Evolutionary conservation across 2,797 vertebrate species (phyloP).

Genomic region (Podargus strigoides): DNA sequence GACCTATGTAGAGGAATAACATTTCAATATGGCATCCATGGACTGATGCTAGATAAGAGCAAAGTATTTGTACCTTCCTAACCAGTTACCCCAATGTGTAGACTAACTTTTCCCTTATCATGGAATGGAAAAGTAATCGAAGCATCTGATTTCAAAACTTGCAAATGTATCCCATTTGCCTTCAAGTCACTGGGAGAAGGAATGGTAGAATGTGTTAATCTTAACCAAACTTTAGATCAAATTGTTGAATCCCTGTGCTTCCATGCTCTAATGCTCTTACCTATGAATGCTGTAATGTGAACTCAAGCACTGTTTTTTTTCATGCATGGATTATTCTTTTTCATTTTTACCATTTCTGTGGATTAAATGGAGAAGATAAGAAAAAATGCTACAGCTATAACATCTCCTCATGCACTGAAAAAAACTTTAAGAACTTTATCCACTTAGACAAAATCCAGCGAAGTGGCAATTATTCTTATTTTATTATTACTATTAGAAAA

Average conservation of each 20-base stretch:
- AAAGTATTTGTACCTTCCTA: slow-evolving; percentile 5
- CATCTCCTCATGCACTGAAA: neutral
- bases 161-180: neutral
- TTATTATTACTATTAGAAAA: neutral
- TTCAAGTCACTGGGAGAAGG: neutral
- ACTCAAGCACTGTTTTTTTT: neutral
- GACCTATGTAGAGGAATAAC: neutral
- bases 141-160: slow-evolving; percentile 43
- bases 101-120: slow-evolving; percentile 23
- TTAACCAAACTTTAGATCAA: slow-evolving; percentile 19
- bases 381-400: neutral
- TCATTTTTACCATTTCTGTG: neutral
- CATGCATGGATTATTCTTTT: neutral
- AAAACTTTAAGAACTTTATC: neutral
- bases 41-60: slow-evolving; percentile 17
- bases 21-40: slow-evolving; percentile 16
- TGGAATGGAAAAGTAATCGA: neutral
- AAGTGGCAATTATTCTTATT: neutral
- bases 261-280: neutral
- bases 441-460: neutral
- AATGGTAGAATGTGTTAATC: neutral
- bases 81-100: slow-evolving; percentile 12
- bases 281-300: neutral
- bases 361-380: neutral
- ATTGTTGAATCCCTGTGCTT: neutral